These are phyloP conservation scores for Edolisoma coerulescens DNA, from an alignment of 2,113 vertebrate genomes.

Conservation along the genomic window DNA sequence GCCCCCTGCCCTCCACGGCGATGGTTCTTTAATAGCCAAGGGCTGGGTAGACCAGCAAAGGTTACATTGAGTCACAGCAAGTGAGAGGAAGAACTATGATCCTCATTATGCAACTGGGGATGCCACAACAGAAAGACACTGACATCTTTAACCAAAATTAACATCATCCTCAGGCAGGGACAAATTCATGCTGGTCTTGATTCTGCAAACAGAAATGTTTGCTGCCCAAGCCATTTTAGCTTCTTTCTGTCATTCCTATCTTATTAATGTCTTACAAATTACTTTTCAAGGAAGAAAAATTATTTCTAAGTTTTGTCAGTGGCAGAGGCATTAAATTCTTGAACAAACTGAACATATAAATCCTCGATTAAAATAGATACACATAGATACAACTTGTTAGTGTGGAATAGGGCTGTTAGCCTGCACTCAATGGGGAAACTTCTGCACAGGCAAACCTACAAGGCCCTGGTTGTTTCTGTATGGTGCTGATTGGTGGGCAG, in stretches of 20 bases:
- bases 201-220: neutral
- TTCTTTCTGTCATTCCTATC: neutral
- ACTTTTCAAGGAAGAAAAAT: neutral
- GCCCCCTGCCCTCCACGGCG: neutral
- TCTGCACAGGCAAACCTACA: neutral
- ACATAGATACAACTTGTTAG: neutral
- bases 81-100: neutral
- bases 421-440: neutral
- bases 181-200: neutral
- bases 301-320: neutral
- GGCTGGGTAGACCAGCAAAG: neutral
- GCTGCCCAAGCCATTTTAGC: neutral
- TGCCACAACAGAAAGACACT: neutral
- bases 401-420: neutral
- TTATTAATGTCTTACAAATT: neutral
- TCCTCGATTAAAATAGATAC: neutral
- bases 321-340: neutral
- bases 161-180: neutral
- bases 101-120: neutral
- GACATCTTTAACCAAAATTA: neutral
- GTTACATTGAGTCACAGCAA: neutral
- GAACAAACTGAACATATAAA: neutral
- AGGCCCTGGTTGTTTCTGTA: neutral
- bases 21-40: neutral
- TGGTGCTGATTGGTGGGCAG: neutral